A percentile compares a stretch with the other conserved stretches of the same genome.
Conservation (phyloP, 2,888 invertebrate species). For the Cremastobaeus sp. region DNA sequence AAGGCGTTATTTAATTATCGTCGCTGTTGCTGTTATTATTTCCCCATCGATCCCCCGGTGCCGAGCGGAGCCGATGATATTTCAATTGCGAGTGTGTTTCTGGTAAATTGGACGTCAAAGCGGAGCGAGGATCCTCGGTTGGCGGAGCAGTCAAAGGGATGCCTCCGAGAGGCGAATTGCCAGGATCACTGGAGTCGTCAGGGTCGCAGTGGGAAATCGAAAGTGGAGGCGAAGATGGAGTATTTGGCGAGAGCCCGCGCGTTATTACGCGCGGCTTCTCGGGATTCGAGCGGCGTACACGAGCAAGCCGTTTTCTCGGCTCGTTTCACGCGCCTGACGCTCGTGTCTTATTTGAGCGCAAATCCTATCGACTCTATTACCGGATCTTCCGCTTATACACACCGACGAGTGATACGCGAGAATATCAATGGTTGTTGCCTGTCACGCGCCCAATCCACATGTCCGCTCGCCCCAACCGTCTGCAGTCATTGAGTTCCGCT, state of each 20-base stretch:
- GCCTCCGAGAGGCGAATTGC: background rate
- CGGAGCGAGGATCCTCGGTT: background rate
- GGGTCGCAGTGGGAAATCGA: conserved; percentile 8
- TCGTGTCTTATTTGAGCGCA: conserved; percentile 28
- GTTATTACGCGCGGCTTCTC: conserved; percentile 38
- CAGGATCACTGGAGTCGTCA: conserved; percentile 10
- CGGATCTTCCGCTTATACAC: conserved; percentile 31
- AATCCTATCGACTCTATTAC: conserved; percentile 45
- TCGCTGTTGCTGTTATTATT: too few species aligned
- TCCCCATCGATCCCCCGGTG: too few species aligned
- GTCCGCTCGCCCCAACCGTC: conserved; percentile 15
- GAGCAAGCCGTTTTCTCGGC: conserved; percentile 51
- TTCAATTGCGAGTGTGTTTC: background rate
- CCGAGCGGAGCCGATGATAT: too few species aligned
- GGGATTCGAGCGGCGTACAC: conserved; percentile 27
- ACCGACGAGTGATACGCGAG: conserved; percentile 10
- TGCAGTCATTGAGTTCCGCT: conserved; percentile 1
- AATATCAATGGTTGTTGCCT: conserved; percentile 11
- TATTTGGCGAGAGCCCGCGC: conserved; percentile 39
- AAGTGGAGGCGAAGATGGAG: conserved; percentile 30
- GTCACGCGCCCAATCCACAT: conserved; percentile 27
- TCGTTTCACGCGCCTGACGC: conserved; percentile 43
- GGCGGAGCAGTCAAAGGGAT: conserved; percentile 1
- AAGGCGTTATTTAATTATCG: too few species aligned
- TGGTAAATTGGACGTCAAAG: too few species aligned